A percentile compares a stretch with the other conserved stretches of the same genome.
Conservation (phyloP, 1,140 invertebrate genomes). For the Arion vulgaris region DNA sequence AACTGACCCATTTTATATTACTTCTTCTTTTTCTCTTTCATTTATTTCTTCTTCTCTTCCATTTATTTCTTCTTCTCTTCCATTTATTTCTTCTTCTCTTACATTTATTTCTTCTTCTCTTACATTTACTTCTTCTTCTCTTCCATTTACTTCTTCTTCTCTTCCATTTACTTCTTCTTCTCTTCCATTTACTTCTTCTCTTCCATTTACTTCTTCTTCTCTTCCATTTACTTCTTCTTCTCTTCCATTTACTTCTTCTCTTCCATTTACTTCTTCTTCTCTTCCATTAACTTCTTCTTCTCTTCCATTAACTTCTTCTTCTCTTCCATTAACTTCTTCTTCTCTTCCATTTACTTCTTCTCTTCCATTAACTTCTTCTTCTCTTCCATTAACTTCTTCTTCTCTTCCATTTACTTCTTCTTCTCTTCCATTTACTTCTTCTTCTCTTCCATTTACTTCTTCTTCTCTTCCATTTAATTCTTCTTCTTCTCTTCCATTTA, state of each 20-base stretch:
- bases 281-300: not conserved
- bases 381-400: not conserved
- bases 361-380: not conserved
- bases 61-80: no score
- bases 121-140: no score
- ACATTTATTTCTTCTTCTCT: no score
- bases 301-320: not conserved
- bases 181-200: not conserved
- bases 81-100: no score
- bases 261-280: not conserved
- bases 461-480: not conserved
- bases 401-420: not conserved
- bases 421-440: not conserved
- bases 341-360: not conserved
- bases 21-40: no score
- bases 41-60: no score
- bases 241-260: not conserved
- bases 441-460: not conserved
- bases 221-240: not conserved
- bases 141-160: conserved; percentile 37
- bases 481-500: conserved; percentile 16
- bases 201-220: not conserved
- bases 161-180: conserved; percentile 15
- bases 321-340: not conserved
- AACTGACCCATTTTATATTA: no score